These are phyloP conservation scores for Machimus atricapillus DNA, from an alignment of 2,888 invertebrate genomes.

Conservation along the genomic window DNA sequence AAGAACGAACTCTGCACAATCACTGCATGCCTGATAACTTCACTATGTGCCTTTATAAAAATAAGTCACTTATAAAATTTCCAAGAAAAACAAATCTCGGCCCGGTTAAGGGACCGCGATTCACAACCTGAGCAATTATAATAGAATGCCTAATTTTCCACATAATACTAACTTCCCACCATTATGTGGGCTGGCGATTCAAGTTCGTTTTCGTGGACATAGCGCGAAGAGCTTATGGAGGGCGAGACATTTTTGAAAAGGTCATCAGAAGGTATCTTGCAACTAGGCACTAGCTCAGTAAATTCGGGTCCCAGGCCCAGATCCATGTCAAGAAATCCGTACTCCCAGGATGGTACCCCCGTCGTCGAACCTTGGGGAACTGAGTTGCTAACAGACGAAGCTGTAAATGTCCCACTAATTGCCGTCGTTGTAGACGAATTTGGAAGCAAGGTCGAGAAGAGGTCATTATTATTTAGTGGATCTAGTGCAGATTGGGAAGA, in stretches of 20 bases:
- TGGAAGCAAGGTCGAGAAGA: constrained; percentile 63
- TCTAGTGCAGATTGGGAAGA: constrained; percentile 87
- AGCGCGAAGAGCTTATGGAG: constrained; percentile 54
- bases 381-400: constrained; percentile 48
- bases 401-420: constrained; percentile 34
- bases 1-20: neutral
- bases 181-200: constrained; percentile 67
- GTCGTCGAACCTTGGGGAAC: neutral
- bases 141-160: constrained; percentile 39
- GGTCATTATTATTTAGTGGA: constrained; percentile 80
- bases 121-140: constrained; percentile 42
- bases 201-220: constrained; percentile 62
- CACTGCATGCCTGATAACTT: neutral
- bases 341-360: constrained; percentile 58
- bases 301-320: constrained; percentile 64
- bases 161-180: constrained; percentile 65
- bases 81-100: constrained; percentile 34
- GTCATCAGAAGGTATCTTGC: constrained; percentile 67
- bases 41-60: constrained; percentile 15
- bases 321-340: constrained; percentile 63
- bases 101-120: neutral
- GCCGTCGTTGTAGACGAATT: constrained; percentile 54
- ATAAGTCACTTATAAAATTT: constrained; percentile 25
- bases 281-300: constrained; percentile 64
- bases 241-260: constrained; percentile 63